phyloP scores from a whole-genome alignment of 2,113 vertebrate species.

The Cromileptes altivelis region DNA sequence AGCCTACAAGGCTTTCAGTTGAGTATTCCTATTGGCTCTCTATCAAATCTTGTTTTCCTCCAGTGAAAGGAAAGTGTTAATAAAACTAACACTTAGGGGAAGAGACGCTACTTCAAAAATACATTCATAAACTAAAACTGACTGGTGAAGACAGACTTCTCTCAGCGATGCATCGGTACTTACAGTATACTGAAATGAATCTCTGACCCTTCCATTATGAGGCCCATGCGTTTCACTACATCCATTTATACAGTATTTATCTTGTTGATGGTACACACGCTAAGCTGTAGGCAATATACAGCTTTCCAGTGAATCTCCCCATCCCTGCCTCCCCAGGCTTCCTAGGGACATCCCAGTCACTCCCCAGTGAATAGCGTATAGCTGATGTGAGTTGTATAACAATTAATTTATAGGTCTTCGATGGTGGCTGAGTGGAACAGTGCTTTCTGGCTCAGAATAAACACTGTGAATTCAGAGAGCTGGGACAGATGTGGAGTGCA shows the following conservation, averaged over 20 bases:
- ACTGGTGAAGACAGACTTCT: not conserved
- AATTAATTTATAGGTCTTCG: constrained; percentile 80
- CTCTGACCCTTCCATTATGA: not conserved
- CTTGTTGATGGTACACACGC: not conserved
- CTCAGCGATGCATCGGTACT: not conserved
- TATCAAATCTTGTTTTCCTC: not conserved
- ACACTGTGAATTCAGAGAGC: constrained; percentile 64
- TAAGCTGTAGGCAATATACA: constrained; percentile 29
- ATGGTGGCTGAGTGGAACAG: constrained; percentile 59
- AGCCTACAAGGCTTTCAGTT: not conserved
- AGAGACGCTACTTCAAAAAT: not conserved
- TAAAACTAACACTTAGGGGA: not conserved
- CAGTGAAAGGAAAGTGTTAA: not conserved
- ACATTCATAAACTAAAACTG: constrained; percentile 12
- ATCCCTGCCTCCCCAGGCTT: constrained; percentile 24
- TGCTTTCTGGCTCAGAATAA: constrained; percentile 74
- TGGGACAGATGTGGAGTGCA: constrained; percentile 52
- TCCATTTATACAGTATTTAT: constrained; percentile 8
- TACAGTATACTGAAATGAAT: not conserved
- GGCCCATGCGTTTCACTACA: not conserved
- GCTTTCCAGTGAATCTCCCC: constrained; percentile 52
- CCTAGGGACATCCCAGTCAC: constrained; percentile 39
- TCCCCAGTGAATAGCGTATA: constrained; percentile 32
- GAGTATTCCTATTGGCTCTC: not conserved
- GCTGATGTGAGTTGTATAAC: constrained; percentile 59